phyloP scores from a whole-genome alignment of 2,113 vertebrate species.

The Cyrtonyx montezumae region DNA sequence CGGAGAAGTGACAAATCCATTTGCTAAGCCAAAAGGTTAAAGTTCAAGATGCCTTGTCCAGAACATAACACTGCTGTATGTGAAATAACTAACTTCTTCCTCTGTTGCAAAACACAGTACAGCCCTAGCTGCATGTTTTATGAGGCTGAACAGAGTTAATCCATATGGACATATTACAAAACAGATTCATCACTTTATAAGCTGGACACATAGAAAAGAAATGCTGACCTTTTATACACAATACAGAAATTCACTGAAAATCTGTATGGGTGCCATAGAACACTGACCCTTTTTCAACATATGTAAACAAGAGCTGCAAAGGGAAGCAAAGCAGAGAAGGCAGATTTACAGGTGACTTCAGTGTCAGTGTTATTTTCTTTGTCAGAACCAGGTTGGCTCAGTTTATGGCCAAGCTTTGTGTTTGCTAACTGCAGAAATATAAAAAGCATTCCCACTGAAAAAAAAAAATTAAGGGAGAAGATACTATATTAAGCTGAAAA shows the following conservation, averaged over 20 bases:
- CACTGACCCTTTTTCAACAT: no score
- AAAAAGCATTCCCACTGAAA: conserved; percentile 23
- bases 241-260: neutral
- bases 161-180: neutral
- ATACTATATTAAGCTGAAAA: conserved; percentile 16
- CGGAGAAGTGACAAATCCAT: neutral
- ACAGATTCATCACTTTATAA: neutral
- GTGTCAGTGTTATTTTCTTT: neutral
- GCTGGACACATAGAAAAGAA: neutral
- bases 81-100: neutral
- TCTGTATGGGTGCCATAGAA: neutral
- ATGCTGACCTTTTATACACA: neutral
- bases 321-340: neutral
- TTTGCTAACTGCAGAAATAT: conserved; percentile 27
- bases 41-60: neutral
- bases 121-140: neutral
- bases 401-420: neutral
- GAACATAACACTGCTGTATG: neutral
- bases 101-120: neutral
- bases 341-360: neutral
- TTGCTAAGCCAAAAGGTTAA: neutral
- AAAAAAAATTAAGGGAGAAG: neutral
- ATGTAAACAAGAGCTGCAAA: neutral
- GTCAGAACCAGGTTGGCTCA: neutral
- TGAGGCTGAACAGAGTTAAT: neutral